A percentile compares a stretch with the other conserved stretches of the same genome.
Evolutionary conservation across 2,888 invertebrate species (phyloP).

Genomic region (Tachina fera): DNA sequence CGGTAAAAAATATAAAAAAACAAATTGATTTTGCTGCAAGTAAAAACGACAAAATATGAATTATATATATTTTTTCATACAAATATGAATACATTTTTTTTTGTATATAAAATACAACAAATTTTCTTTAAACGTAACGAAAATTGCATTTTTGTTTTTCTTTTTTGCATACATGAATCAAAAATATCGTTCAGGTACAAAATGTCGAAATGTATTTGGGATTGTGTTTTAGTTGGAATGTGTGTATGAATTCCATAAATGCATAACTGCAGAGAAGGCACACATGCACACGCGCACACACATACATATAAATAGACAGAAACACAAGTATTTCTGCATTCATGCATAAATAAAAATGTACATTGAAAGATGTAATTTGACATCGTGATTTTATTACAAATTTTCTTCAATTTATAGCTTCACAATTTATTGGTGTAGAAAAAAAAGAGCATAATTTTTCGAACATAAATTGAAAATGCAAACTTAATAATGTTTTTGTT

Average conservation of each 20-base stretch:
- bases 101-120: constrained; percentile 28
- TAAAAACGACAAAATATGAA: constrained; percentile 35
- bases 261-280: constrained; percentile 1
- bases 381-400: constrained; percentile 61
- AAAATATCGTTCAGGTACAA: constrained; percentile 32
- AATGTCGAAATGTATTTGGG: neutral
- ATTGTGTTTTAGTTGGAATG: constrained; percentile 2
- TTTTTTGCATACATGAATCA: constrained; percentile 15
- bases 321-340: neutral
- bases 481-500: neutral
- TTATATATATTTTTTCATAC: constrained; percentile 16
- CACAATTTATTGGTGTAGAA: constrained; percentile 25
- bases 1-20: constrained; percentile 14
- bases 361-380: constrained; percentile 51
- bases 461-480: constrained; percentile 4
- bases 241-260: constrained; percentile 13
- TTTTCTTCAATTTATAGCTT: constrained; percentile 52
- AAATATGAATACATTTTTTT: constrained; percentile 1
- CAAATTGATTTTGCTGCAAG: constrained; percentile 56
- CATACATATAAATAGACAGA: too few relatives aligned
- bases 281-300: neutral
- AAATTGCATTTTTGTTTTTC: constrained; percentile 16
- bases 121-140: constrained; percentile 18
- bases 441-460: constrained; percentile 5
- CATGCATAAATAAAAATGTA: constrained; percentile 23